These are phyloP conservation scores for Zosterops borbonicus DNA, from an alignment of 2,113 vertebrate genomes.

Conservation along the genomic window DNA sequence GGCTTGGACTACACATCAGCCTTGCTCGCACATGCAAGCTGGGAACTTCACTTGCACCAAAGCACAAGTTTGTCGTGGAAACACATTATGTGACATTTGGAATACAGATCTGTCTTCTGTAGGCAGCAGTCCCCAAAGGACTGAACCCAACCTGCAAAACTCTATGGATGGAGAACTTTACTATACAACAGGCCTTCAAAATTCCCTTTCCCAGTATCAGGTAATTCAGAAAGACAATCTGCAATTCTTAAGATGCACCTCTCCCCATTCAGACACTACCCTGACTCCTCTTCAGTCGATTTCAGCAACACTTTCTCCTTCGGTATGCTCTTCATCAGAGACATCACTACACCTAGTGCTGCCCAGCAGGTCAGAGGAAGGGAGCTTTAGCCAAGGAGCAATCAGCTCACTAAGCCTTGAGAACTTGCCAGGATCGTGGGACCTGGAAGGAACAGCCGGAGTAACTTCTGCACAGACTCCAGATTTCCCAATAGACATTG, in stretches of 20 bases:
- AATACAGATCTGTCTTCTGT: slow-evolving; percentile 65
- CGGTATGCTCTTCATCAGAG: slow-evolving; percentile 77
- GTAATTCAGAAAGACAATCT: slow-evolving; percentile 73
- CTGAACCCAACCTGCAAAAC: slow-evolving; percentile 58
- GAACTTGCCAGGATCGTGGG: slow-evolving; percentile 77
- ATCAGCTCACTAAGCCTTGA: slow-evolving; percentile 79
- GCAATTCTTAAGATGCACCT: slow-evolving; percentile 72
- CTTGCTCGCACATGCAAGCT: slow-evolving; percentile 66
- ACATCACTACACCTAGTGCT: slow-evolving; percentile 75
- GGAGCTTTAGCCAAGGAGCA: slow-evolving; percentile 72
- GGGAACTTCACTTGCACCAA: slow-evolving; percentile 61
- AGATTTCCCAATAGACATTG: slow-evolving; percentile 67
- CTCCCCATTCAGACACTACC: slow-evolving; percentile 74
- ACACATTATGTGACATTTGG: slow-evolving; percentile 65
- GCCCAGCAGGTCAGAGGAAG: slow-evolving; percentile 77
- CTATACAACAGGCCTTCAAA: slow-evolving; percentile 54
- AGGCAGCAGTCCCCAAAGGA: slow-evolving; percentile 71
- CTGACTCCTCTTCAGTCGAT: slow-evolving; percentile 81
- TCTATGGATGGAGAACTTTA: slow-evolving; percentile 58
- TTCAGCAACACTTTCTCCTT: slow-evolving; percentile 79
- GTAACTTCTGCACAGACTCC: slow-evolving; percentile 49
- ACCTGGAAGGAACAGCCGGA: slow-evolving; percentile 50
- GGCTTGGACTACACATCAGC: slow-evolving; percentile 66
- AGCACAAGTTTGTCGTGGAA: slow-evolving; percentile 70
- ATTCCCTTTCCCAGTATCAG: slow-evolving; percentile 72